Evolutionary conservation across 1,140 invertebrate species (phyloP), one percentile per base, ranked within the genome.

Genomic region (Rhizoglyphus robini): DNA sequence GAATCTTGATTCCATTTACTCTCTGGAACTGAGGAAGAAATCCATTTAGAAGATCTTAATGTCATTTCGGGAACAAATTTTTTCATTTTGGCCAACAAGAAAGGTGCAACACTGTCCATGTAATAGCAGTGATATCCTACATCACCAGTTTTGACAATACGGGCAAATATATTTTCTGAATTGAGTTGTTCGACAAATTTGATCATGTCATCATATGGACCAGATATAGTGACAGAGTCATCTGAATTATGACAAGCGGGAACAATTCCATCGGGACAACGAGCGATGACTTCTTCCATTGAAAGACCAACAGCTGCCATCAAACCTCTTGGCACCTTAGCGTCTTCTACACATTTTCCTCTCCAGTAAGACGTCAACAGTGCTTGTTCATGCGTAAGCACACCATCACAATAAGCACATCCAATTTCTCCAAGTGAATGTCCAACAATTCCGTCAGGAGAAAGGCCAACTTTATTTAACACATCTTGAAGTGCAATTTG

Each of bases 91-190:
- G 11, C 78, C 76, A 31, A 81, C 51, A 97, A 79, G 72, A 83
- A 84, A 1, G 88, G 86, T 46, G 86, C 91, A 49, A 88, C 90
- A 32, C 84, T 79, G 0, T 84, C 83, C 73, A 98, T 91, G 73
- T 91, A 92, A 74, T 88, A 86, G 70, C 90, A 94, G 78, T 99
- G 95, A 81, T 96, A 98, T 8, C 94, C 92, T 41, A 88, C 83
- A 29, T 87, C 87, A 54, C 86, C 86, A 71, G 88, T 92, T 58
- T 88, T 86, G 0, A 99, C 93, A 59, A 83, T 79, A 71, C 87
- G 90, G 3, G 87, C 90, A 76, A 97, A 96, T 30, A 93, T 83
- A 15, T 84, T 83, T 74, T 92, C 83, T 0, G 77, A 79, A 68
- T 85, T 82, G 23, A 96, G 75, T 65, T 84, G 5, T 20, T 81